Percentiles rank a stretch among this genome's conserved stretches.
phyloP scores from a whole-genome alignment of 2,113 vertebrate species.

The Pseudorasbora parva region DNA sequence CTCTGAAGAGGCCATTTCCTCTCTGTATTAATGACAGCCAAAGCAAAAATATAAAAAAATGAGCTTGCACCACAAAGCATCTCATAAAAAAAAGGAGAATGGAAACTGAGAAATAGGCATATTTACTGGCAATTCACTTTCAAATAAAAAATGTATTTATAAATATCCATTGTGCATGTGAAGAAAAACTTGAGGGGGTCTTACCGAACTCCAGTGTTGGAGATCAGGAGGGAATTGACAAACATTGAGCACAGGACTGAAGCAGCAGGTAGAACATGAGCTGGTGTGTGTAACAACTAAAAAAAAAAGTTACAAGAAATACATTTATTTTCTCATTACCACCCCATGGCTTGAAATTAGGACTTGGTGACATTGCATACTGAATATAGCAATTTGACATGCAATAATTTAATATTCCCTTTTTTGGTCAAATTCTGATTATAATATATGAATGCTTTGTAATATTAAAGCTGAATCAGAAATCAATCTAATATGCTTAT shows the following conservation, averaged over 20 bases:
- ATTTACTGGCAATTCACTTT: not conserved
- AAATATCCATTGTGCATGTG: not conserved
- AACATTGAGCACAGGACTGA: slow-evolving; percentile 90
- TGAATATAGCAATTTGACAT: too few species aligned
- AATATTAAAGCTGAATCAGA: too few species aligned
- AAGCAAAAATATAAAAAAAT: not conserved
- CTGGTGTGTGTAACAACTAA: slow-evolving; percentile 91
- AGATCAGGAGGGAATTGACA: slow-evolving; percentile 85
- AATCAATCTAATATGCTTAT: not conserved
- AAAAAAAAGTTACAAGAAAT: not conserved
- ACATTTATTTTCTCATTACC: too few species aligned
- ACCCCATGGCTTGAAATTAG: too few species aligned
- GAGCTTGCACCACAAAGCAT: not conserved
- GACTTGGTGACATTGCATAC: too few species aligned
- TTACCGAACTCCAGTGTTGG: slow-evolving; percentile 70
- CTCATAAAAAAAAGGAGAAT: not conserved
- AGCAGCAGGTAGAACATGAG: slow-evolving; percentile 90
- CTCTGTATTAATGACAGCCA: not conserved
- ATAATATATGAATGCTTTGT: too few species aligned
- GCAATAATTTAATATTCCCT: too few species aligned
- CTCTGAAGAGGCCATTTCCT: slow-evolving; percentile 66
- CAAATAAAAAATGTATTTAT: not conserved
- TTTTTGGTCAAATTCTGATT: too few species aligned
- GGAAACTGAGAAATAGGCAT: not conserved
- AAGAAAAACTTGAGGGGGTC: slow-evolving; percentile 9